These are phyloP conservation scores for Sphaerodactylus townsendi DNA, from an alignment of 2,113 vertebrate species.

Conservation along the genomic window DNA sequence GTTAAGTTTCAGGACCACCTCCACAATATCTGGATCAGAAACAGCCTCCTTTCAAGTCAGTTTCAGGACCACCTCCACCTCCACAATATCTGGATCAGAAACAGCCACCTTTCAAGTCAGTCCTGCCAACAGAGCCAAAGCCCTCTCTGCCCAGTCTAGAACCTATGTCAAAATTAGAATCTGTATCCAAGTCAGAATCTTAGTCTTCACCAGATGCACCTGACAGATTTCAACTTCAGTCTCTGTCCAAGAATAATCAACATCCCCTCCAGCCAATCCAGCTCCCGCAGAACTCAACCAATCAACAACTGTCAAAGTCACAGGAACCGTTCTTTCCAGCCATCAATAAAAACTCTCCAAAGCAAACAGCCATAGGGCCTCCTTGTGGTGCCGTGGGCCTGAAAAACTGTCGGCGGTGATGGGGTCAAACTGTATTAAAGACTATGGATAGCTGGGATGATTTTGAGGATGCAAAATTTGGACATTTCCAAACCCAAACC, in stretches of 20 bases:
- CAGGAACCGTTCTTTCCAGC: constrained; percentile 71
- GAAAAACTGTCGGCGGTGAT: constrained; percentile 87
- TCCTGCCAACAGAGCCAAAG: constrained; percentile 72
- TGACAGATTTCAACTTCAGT: constrained; percentile 52
- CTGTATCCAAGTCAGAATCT: constrained; percentile 68
- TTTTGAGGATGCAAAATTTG: constrained; percentile 78
- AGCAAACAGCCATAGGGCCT: constrained; percentile 64
- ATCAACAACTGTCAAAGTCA: constrained; percentile 66
- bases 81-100: constrained; percentile 79
- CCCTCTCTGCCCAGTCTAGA: constrained; percentile 64
- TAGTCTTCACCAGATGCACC: constrained; percentile 67
- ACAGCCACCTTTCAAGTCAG: constrained; percentile 69
- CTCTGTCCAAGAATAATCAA: constrained; percentile 62
- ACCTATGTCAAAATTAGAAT: constrained; percentile 38
- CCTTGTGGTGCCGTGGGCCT: constrained; percentile 69
- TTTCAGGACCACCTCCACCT: constrained; percentile 84
- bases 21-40: constrained; percentile 79
- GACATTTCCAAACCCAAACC: constrained; percentile 89
- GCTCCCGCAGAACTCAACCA: constrained; percentile 71
- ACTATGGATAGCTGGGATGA: constrained; percentile 87
- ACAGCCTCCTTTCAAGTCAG: constrained; percentile 85
- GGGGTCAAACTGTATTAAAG: constrained; percentile 87
- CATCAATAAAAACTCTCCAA: constrained; percentile 65
- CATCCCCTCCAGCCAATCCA: constrained; percentile 86
- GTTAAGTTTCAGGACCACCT: constrained; percentile 87